phyloP scores from a whole-genome alignment of 2,888 invertebrate species.

The Nymphalis c-album region DNA sequence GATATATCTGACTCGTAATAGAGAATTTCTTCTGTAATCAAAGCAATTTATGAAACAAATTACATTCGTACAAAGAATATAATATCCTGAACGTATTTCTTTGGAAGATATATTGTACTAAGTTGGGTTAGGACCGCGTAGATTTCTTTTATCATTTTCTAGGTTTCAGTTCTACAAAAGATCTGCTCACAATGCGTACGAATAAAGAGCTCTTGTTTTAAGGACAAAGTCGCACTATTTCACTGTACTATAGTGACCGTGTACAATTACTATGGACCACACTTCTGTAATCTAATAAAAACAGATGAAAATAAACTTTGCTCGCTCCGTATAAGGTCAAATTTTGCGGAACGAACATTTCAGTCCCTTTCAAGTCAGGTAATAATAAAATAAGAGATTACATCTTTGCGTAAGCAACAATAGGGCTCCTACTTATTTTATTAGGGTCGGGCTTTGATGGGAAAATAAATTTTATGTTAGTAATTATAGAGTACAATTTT shows the following conservation, averaged over 20 bases:
- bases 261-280: slow-evolving; percentile 35
- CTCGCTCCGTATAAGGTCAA: slow-evolving; percentile 37
- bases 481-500: slow-evolving; percentile 43
- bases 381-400: slow-evolving; percentile 79
- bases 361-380: slow-evolving; percentile 69
- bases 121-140: neutral
- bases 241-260: slow-evolving; percentile 31
- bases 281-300: slow-evolving; percentile 24
- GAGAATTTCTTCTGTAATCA: neutral
- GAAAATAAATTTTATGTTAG: slow-evolving; percentile 44
- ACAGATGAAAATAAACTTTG: slow-evolving; percentile 36
- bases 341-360: slow-evolving; percentile 30
- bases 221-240: slow-evolving; percentile 34
- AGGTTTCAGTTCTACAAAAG: slow-evolving; percentile 32
- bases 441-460: slow-evolving; percentile 46
- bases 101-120: slow-evolving; percentile 1
- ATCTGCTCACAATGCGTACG: slow-evolving; percentile 30
- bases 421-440: slow-evolving; percentile 71
- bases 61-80: neutral
- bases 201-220: slow-evolving; percentile 31
- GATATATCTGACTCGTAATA: too few species aligned
- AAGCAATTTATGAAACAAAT: neutral
- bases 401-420: slow-evolving; percentile 78
- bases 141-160: slow-evolving; percentile 20
- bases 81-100: neutral